Percentiles rank a stretch among this genome's conserved stretches.
phyloP scores from a whole-genome alignment of 2,888 invertebrate genomes.

The Hybos culiciformis region DNA sequence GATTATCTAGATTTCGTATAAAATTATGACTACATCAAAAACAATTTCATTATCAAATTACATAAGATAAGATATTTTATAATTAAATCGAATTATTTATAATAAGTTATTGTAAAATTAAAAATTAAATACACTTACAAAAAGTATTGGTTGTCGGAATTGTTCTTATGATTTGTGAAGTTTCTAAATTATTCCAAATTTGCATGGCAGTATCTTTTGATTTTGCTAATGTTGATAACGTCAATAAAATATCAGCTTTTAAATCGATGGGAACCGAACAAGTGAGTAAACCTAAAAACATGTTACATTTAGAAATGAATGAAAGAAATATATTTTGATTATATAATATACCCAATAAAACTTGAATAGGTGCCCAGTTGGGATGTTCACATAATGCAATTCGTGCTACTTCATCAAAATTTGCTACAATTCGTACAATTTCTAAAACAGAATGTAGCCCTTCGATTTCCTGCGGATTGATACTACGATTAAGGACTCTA shows the following conservation, averaged over 20 bases:
- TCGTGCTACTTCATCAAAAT: constrained; percentile 65
- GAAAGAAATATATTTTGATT: not conserved
- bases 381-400: constrained; percentile 75
- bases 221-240: constrained; percentile 67
- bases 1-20: not conserved
- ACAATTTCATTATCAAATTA: too few relatives aligned
- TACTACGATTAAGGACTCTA: constrained; percentile 43
- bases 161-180: constrained; percentile 63
- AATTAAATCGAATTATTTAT: too few relatives aligned
- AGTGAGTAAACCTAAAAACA: constrained; percentile 58
- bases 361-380: constrained; percentile 71
- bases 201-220: constrained; percentile 61
- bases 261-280: constrained; percentile 75
- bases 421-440: constrained; percentile 64
- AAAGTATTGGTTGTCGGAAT: constrained; percentile 48
- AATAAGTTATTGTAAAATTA: not conserved
- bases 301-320: not conserved
- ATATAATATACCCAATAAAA: constrained; percentile 48
- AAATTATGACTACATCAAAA: not conserved
- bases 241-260: constrained; percentile 69
- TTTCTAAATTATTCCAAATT: constrained; percentile 77
- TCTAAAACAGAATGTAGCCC: constrained; percentile 70
- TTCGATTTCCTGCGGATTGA: constrained; percentile 69
- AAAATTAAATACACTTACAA: constrained; percentile 14
- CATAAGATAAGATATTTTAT: too few relatives aligned